Conservation (phyloP, 1,140 invertebrate genomes). For the Pogonomyrmex californicus region DNA sequence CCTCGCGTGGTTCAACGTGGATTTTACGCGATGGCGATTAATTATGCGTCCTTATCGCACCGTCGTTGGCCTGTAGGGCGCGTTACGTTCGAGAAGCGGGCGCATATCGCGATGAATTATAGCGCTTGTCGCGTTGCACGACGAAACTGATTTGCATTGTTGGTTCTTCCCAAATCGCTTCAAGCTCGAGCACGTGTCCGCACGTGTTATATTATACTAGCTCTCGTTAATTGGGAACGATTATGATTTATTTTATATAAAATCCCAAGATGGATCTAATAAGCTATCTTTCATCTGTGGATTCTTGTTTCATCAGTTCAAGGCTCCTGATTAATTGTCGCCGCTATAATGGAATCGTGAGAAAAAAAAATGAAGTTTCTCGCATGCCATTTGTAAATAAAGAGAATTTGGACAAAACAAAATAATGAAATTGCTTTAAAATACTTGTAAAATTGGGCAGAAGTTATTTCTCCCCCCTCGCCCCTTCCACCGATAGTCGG, state of each 20-base stretch:
- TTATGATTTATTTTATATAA: neutral
- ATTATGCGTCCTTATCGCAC: conserved; percentile 50
- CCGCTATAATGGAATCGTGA: too few species aligned
- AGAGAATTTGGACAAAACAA: too few species aligned
- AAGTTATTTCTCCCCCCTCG: too few species aligned
- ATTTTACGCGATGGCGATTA: conserved; percentile 53
- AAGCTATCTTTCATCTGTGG: neutral
- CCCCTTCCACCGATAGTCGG: too few species aligned
- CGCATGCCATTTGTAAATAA: too few species aligned
- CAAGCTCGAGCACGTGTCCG: neutral
- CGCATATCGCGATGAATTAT: conserved; percentile 53
- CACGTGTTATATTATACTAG: neutral
- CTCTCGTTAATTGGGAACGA: neutral
- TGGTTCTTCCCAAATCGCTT: neutral
- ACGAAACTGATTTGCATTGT: conserved; percentile 28
- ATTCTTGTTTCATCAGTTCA: neutral
- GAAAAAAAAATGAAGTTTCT: too few species aligned
- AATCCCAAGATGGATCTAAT: neutral
- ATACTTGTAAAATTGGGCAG: too few species aligned
- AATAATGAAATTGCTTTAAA: too few species aligned
- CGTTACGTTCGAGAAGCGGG: conserved; percentile 30
- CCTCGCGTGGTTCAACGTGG: conserved; percentile 30
- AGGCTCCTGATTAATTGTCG: too few species aligned
- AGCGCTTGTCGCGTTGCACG: conserved; percentile 28
- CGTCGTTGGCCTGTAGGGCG: conserved; percentile 11